Evolutionary conservation across 2,888 invertebrate species (phyloP).

Genomic region (Caenorhabditis uteleia): DNA sequence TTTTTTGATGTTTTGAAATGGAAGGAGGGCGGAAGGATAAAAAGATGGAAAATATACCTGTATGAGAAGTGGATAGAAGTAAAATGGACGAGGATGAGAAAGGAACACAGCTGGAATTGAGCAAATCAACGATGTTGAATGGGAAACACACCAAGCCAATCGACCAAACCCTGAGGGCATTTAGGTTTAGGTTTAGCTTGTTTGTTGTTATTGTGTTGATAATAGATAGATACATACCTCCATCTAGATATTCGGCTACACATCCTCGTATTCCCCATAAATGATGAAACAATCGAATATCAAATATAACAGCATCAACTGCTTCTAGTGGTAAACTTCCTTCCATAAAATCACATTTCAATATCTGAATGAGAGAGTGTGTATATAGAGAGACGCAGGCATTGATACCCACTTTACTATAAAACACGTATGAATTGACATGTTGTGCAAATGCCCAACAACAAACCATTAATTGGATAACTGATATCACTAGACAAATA

Average conservation of each 20-base stretch:
- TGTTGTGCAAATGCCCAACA: constrained; percentile 63
- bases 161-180: constrained; percentile 28
- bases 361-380: constrained; percentile 47
- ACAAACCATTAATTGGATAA: constrained; percentile 57
- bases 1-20: background rate
- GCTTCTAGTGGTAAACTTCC: constrained; percentile 53
- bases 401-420: constrained; percentile 45
- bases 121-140: constrained; percentile 56
- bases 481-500: constrained; percentile 53
- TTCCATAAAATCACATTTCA: constrained; percentile 60
- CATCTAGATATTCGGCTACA: constrained; percentile 65
- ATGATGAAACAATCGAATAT: constrained; percentile 60
- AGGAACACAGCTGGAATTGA: constrained; percentile 61
- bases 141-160: constrained; percentile 57
- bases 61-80: constrained; percentile 63
- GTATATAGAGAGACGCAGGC: too few species aligned
- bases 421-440: constrained; percentile 49
- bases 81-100: constrained; percentile 56
- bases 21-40: too few species aligned
- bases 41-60: too few species aligned
- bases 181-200: too few species aligned
- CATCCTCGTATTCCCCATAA: constrained; percentile 66
- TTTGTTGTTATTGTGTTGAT: background rate
- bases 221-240: constrained; percentile 37
- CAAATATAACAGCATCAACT: constrained; percentile 63